Evolutionary conservation across 1,140 invertebrate species (phyloP), one percentile per base, ranked within the genome.

Genomic region (Orius laevigatus): DNA sequence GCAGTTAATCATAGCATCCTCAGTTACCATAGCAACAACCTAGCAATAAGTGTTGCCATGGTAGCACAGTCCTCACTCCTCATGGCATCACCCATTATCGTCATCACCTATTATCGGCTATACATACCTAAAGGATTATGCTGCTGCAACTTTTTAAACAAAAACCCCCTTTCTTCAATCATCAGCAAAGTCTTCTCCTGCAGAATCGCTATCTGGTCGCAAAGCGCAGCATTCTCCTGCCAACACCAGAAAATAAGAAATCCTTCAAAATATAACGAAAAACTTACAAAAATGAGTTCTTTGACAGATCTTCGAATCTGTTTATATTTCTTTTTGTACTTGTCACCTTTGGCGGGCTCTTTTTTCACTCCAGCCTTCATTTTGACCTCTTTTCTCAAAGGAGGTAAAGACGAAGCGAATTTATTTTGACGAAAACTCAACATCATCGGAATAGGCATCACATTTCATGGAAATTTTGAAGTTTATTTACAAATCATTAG

Each of bases 161-260:
- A 62, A 66, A 76, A 83, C 61, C 80, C 71, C 54, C 81, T 68
- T 62, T 85, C 81, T 63, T 85, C 81, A 61, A 80, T 81, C 1
- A 75, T 73, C 51, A 77, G 67, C 39, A 79, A 63, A 36, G 84
- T 73, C 64, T 78, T 81, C 57, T 82, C 78, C 66, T 87, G 81
- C 51, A 79, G 71, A 61, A 75, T 70, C 8, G 80, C 72, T 34
- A 84, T 76, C 71, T 84, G 80, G 71, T 86, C 82, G 63, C 81
- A 84, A 8, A 85, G 56, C 12, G 81, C 78, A 53, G 81, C 79
- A 74, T 85, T 85, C 67, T 84, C 76, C 82, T 84, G 55, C 12
- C 14, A 41, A 15, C 3, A 15, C 2, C 5, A 43, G 11, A 14
- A 14, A 64, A 61, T 54, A 38, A 57, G 58, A 60, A 47, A 36